These are phyloP conservation scores for Ranitomeya imitator DNA, from an alignment of 2,113 vertebrate genomes.

Conservation along the genomic window DNA sequence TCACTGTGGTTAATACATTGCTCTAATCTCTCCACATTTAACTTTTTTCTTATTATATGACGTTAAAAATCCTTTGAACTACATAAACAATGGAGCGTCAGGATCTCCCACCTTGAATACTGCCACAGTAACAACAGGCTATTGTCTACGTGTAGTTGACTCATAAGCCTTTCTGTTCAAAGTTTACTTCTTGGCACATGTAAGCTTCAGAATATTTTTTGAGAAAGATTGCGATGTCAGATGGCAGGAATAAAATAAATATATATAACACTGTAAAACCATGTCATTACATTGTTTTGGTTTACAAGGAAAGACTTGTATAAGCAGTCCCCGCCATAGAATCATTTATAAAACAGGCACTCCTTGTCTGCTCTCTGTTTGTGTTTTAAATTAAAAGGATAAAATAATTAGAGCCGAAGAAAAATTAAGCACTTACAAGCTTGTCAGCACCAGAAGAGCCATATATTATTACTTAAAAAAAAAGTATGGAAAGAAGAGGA, in stretches of 20 bases:
- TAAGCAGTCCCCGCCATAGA: slow-evolving; percentile 12
- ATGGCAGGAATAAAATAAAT: slow-evolving; percentile 36
- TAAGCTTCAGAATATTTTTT: slow-evolving; percentile 12
- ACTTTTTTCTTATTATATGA: neutral
- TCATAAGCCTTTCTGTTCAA: slow-evolving; percentile 15
- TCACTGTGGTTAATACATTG: neutral
- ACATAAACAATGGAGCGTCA: slow-evolving; percentile 14
- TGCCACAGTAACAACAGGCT: neutral
- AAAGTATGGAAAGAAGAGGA: slow-evolving; percentile 34
- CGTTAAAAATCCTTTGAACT: slow-evolving; percentile 8
- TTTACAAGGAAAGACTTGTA: slow-evolving; percentile 51
- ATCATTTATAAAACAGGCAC: slow-evolving; percentile 48
- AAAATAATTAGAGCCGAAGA: slow-evolving; percentile 55
- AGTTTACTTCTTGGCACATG: slow-evolving; percentile 30
- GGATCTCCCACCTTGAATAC: slow-evolving; percentile 28
- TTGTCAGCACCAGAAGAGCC: slow-evolving; percentile 52
- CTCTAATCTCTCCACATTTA: neutral
- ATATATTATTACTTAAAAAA: slow-evolving; percentile 46
- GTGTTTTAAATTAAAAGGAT: slow-evolving; percentile 56
- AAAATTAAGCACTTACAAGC: slow-evolving; percentile 57
- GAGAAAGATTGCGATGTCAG: neutral
- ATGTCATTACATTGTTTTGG: slow-evolving; percentile 51
- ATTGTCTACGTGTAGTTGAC: neutral
- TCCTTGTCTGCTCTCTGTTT: slow-evolving; percentile 39
- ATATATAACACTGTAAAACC: neutral